Base-by-base conservation (phyloP, 2,797 vertebrate species). In the Fistularia tabacaria region DNA sequence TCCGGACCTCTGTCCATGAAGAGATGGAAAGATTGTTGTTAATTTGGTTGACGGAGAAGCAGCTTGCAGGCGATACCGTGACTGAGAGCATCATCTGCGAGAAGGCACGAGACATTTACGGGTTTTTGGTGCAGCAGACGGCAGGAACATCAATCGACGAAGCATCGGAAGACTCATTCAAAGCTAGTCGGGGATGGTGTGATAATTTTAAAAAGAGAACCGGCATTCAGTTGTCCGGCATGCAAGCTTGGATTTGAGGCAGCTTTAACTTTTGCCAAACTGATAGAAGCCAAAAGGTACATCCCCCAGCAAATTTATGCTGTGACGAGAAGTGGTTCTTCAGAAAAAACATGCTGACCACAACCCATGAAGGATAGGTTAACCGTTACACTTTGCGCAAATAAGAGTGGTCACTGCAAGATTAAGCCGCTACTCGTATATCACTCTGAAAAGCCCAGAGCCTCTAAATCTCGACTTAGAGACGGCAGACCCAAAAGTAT, bases 301-400 rank as follows among this genome's bases (percentile, higher is more conserved):
- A 15, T 46, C 7, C 51, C 64, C 9, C 43, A 71, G 10, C 64
- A 71, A 46, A 60, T 68, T 71, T 83, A 59, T 73, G 79, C 1
- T 57, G 71, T 9, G 79, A 80, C 0, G 69, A 85, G 66, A 79
- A 49, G 0, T 69, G 83, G 10, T 66, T 80, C 0, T 85, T 77
- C 58, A 82, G 77, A 73, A 80, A 82, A 41, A 67, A 61, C 49
- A 76, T 74, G 72, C 67, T 63, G 56, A 49, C n/a, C 51, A 58
- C 46, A 77, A 57, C 51, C 58, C 1, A 66, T 64, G 43, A 67
- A 52, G 51, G 74, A 80, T 15, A 49, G 54, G 38, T 69, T 78
- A 14, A 80, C 64, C 52, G 59, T 81, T 7, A 44, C 74, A 1
- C 62, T 82, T 3, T 76, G 70, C 9, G 64, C 54, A 14, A 80